These are phyloP conservation scores for Listrodromus nycthemerus DNA, from an alignment of 2,888 invertebrate genomes.

Conservation along the genomic window DNA sequence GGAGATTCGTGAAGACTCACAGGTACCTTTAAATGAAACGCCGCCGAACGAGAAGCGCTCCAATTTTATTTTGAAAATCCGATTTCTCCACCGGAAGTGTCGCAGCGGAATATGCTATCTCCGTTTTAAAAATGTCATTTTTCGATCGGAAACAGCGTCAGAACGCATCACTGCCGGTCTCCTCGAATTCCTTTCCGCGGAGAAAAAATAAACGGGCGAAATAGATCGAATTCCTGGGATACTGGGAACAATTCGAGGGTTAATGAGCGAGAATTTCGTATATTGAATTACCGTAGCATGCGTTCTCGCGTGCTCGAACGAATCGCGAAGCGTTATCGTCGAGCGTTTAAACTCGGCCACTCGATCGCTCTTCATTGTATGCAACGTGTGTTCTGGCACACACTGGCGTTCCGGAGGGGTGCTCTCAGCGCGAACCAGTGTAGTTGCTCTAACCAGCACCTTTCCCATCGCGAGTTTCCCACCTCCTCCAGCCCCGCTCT, in stretches of 20 bases:
- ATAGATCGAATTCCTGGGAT: neutral
- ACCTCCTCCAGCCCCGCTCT: neutral
- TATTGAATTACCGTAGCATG: slow-evolving; percentile 32
- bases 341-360: neutral
- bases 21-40: neutral
- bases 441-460: neutral
- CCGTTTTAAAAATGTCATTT: too few relatives aligned
- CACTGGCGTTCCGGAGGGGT: neutral
- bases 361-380: neutral
- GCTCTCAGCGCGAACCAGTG: neutral
- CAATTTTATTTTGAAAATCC: neutral
- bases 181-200: neutral
- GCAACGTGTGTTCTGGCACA: slow-evolving; percentile 19
- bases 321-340: slow-evolving; percentile 31
- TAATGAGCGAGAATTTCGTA: slow-evolving; percentile 41
- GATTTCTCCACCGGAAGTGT: too few relatives aligned
- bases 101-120: too few relatives aligned
- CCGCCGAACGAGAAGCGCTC: neutral
- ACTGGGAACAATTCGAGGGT: neutral
- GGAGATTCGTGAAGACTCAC: neutral
- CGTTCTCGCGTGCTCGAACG: slow-evolving; percentile 15
- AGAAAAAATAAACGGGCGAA: neutral
- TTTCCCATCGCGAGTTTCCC: neutral
- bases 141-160: too few relatives aligned
- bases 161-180: neutral